Conservation (phyloP, 2,797 vertebrate genomes). For the Etheostoma nigrum region DNA sequence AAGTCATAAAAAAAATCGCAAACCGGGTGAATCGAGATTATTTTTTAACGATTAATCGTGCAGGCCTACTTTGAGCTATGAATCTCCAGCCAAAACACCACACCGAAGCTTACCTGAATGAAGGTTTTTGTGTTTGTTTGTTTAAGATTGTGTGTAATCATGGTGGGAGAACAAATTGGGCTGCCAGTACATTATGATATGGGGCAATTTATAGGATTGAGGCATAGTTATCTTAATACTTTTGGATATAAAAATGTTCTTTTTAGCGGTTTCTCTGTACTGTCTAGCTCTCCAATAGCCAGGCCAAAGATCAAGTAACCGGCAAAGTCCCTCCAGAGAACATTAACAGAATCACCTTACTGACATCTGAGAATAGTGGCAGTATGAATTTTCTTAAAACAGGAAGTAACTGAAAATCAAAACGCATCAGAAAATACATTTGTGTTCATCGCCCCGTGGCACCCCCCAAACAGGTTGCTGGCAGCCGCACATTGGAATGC, state of each 20-base stretch:
- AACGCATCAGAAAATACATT: conserved; percentile 28
- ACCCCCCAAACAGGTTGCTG: conserved; percentile 55
- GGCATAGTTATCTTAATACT: conserved; percentile 22
- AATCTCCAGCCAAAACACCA: conserved; percentile 11
- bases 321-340: neutral
- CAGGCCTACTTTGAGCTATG: conserved; percentile 5
- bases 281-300: neutral
- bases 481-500: conserved; percentile 73
- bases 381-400: conserved; percentile 25
- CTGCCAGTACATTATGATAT: conserved; percentile 32
- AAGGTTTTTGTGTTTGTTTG: conserved; percentile 34
- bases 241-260: conserved; percentile 18
- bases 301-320: conserved; percentile 8
- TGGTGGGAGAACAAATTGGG: conserved; percentile 40
- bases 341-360: neutral
- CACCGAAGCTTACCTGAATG: conserved; percentile 18
- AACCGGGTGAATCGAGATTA: no score
- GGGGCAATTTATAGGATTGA: conserved; percentile 40
- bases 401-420: conserved; percentile 36
- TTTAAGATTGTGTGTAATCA: conserved; percentile 33
- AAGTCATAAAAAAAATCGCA: no score
- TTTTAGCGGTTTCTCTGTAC: neutral
- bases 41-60: no score
- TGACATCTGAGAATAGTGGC: conserved; percentile 3
- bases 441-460: conserved; percentile 18